phyloP scores from a whole-genome alignment of 2,888 invertebrate genomes.

The Drosophila quinaria region DNA sequence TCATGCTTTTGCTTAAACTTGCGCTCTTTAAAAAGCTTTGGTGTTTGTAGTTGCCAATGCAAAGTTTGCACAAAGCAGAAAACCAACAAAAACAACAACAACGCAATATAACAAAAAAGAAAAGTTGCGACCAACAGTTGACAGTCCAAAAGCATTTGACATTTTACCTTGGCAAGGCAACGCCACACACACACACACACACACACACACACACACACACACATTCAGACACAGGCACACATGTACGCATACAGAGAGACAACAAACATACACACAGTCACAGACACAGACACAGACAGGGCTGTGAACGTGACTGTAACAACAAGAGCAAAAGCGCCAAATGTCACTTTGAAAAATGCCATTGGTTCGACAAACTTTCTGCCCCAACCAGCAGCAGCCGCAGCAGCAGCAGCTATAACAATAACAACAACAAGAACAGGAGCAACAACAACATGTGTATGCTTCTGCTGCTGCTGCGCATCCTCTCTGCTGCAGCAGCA shows the following conservation, averaged over 20 bases:
- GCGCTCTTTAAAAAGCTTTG: conserved; percentile 47
- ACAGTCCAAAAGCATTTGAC: conserved; percentile 83
- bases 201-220: conserved; percentile 5
- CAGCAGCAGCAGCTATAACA: conserved; percentile 7
- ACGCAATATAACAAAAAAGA: conserved; percentile 27
- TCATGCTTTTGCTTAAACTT: conserved; percentile 53
- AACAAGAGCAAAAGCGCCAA: conserved; percentile 81
- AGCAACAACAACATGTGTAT: conserved; percentile 23
- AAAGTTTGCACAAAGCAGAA: conserved; percentile 50
- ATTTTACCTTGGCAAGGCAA: conserved; percentile 83
- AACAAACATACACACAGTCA: conserved; percentile 23
- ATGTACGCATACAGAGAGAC: conserved; percentile 38
- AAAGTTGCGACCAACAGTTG: conserved; percentile 78
- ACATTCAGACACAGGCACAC: background rate
- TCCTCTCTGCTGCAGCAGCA: conserved; percentile 30
- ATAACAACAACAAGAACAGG: conserved; percentile 24
- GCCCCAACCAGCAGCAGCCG: conserved; percentile 53
- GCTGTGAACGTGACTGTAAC: conserved; percentile 56
- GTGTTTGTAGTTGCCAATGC: conserved; percentile 31
- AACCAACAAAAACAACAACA: conserved; percentile 32
- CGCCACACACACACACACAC: conserved; percentile 46
- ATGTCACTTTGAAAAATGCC: conserved; percentile 85
- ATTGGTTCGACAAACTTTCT: conserved; percentile 82
- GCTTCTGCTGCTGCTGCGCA: conserved; percentile 31
- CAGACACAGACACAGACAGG: conserved; percentile 36